These are phyloP conservation scores for Disparrhopalites patrizii DNA, from an alignment of 2,888 invertebrate species.

Conservation along the genomic window DNA sequence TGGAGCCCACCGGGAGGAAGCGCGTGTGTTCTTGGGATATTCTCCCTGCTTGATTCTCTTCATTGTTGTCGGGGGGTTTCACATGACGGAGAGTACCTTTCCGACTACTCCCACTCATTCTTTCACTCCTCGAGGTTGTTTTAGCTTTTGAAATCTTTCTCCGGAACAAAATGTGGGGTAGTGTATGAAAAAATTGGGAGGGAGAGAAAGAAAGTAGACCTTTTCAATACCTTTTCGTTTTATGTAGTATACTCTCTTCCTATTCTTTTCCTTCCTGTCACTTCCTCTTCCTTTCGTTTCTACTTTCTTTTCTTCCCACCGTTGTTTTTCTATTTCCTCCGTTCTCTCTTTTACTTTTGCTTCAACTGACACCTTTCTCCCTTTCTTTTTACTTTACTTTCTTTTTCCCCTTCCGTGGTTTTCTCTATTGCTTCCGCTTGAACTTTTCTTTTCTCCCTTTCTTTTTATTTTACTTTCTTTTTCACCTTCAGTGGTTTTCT, in stretches of 20 bases:
- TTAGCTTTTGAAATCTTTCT: background rate
- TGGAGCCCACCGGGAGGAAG: slow-evolving; percentile 18
- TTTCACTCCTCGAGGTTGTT: too few species aligned
- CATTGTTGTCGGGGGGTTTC: slow-evolving; percentile 10
- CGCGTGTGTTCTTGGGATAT: slow-evolving; percentile 13
- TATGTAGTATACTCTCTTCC: too few species aligned
- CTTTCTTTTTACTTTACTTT: too few species aligned
- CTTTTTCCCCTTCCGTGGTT: background rate
- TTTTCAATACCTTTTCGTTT: background rate
- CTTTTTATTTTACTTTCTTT: background rate
- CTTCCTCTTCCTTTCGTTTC: slow-evolving; percentile 3
- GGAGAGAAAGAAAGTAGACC: background rate
- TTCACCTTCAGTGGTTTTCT: background rate
- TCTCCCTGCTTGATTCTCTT: slow-evolving; percentile 16
- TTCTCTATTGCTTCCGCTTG: background rate
- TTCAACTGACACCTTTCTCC: too few species aligned
- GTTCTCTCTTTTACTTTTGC: too few species aligned
- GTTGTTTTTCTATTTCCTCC: too few species aligned
- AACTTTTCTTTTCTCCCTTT: background rate
- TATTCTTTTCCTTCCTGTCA: background rate
- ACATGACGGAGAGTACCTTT: slow-evolving; percentile 22
- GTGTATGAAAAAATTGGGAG: background rate
- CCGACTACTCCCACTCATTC: slow-evolving; percentile 19
- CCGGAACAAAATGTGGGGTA: slow-evolving; percentile 3
- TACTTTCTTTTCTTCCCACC: too few species aligned